These are phyloP conservation scores for Cladopsammia gracilis DNA, from an alignment of 64 coral and sea anemone genomes.

Conservation along the genomic window DNA sequence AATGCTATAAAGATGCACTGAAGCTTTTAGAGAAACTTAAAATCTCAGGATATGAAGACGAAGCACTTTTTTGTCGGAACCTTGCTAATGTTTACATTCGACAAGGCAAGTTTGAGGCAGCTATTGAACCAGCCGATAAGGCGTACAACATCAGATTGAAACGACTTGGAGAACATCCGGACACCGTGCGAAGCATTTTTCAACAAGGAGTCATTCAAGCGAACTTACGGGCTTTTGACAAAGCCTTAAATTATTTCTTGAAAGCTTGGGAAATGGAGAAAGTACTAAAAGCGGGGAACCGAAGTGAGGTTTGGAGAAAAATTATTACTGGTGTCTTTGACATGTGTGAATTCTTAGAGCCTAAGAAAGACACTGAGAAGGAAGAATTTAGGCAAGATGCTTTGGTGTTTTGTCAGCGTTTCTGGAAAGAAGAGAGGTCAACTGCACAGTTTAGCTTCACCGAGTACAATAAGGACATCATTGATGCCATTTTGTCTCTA, in stretches of 20 bases:
- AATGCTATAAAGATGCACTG: conserved; percentile 41
- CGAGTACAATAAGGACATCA: neutral
- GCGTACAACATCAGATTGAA: conserved; percentile 19
- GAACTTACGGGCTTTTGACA: neutral
- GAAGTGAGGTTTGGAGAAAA: conserved; percentile 2
- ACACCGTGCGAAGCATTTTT: conserved; percentile 36
- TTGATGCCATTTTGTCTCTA: neutral
- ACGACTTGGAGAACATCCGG: neutral
- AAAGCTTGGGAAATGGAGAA: conserved; percentile 56
- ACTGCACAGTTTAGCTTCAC: neutral
- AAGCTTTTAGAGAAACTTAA: conserved; percentile 24
- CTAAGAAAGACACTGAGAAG: neutral
- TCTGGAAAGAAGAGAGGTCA: neutral
- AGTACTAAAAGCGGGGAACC: neutral
- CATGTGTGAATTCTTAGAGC: neutral
- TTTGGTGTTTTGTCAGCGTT: neutral
- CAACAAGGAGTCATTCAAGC: conserved; percentile 37
- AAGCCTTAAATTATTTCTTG: conserved; percentile 37
- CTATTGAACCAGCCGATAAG: conserved; percentile 17
- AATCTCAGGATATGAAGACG: conserved; percentile 8
- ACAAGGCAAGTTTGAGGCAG: neutral
- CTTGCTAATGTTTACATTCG: conserved; percentile 28
- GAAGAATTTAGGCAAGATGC: neutral
- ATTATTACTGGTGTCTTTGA: conserved; percentile 2
- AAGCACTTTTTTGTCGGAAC: conserved; percentile 30